Conservation (phyloP, 2,113 vertebrate genomes). For the Odobenus rosmarus region DNA sequence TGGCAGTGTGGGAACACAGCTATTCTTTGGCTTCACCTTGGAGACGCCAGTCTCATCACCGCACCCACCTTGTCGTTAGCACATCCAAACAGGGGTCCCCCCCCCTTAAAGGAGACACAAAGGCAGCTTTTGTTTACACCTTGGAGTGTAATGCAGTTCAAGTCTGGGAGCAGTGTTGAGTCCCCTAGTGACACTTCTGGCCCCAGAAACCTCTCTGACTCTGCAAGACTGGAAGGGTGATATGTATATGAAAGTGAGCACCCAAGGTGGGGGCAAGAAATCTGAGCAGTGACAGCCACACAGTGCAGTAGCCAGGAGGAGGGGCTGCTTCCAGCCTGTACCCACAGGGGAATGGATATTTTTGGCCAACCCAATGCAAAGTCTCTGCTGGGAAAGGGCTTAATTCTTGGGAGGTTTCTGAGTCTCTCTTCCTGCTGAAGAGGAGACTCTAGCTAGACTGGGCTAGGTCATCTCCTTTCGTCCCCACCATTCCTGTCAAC, state of each 20-base stretch:
- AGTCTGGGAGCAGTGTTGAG: neutral
- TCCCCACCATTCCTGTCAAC: neutral
- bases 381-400: neutral
- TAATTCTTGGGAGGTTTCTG: neutral
- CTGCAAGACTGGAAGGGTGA: neutral
- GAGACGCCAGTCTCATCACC: neutral
- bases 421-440: neutral
- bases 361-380: neutral
- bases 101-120: neutral
- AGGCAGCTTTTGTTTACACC: neutral
- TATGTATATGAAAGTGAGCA: neutral
- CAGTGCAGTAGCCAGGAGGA: accelerated
- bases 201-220: neutral
- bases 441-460: neutral
- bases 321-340: neutral
- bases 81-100: neutral
- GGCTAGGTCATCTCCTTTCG: neutral
- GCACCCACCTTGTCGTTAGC: neutral
- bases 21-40: neutral
- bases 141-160: neutral
- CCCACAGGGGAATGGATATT: neutral
- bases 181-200: neutral
- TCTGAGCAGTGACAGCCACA: neutral
- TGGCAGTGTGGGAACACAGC: neutral
- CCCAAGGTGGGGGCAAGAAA: neutral